Conservation (phyloP, 92 coral and sea anemone species). For the Micromussa lordhowensis region DNA sequence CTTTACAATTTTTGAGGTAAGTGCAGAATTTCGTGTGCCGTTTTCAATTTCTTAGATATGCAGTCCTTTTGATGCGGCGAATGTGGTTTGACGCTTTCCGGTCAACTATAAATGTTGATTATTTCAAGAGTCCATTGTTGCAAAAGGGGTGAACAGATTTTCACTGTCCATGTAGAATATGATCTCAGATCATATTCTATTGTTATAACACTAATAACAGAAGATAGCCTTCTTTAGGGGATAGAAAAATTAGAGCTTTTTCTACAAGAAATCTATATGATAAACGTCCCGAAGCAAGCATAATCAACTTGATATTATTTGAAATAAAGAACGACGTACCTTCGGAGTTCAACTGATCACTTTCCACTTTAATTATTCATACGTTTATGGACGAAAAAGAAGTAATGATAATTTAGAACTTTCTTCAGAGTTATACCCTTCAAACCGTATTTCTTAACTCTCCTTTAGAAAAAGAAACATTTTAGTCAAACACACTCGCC, state of each 20-base stretch:
- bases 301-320: not conserved
- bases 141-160: not conserved
- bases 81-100: constrained; percentile 16
- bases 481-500: not conserved
- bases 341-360: not conserved
- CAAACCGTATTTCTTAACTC: not conserved
- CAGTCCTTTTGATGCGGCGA: not conserved
- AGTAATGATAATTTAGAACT: not conserved
- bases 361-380: not conserved
- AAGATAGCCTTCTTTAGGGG: not conserved
- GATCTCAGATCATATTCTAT: too few species aligned
- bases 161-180: not conserved
- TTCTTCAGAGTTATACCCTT: not conserved
- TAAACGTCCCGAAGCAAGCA: not conserved
- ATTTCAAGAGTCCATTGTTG: not conserved
- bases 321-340: not conserved
- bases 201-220: too few species aligned
- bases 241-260: not conserved
- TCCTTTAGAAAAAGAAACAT: not conserved
- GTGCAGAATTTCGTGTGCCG: constrained; percentile 3
- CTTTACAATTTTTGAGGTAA: constrained; percentile 28
- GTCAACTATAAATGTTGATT: not conserved
- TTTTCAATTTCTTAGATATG: not conserved
- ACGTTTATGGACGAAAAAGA: not conserved
- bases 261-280: not conserved